phyloP scores from a whole-genome alignment of 2,797 vertebrate species.

The Rhinella marina region DNA sequence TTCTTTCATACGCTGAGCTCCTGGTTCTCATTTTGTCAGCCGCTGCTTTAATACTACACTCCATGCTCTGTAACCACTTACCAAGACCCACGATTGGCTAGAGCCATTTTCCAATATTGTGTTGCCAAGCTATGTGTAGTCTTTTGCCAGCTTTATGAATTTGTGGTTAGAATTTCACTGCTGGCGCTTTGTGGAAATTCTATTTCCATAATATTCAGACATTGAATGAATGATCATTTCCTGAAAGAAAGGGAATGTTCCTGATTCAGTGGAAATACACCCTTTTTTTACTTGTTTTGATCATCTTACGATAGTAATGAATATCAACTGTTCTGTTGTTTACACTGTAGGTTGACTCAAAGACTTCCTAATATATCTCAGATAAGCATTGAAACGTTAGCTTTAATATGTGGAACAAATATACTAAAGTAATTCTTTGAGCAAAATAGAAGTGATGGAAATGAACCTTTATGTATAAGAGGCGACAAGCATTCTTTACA shows the following conservation, averaged over 20 bases:
- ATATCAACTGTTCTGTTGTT: not conserved
- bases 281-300: constrained; percentile 5
- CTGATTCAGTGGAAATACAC: constrained; percentile 57
- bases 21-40: constrained; percentile 34
- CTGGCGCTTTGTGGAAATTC: constrained; percentile 65
- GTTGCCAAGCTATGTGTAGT: constrained; percentile 39
- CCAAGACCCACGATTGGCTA: constrained; percentile 43
- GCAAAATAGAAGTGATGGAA: not conserved
- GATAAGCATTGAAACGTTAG: not conserved
- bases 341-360: not conserved
- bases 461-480: not conserved
- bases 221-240: constrained; percentile 65
- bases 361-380: not conserved
- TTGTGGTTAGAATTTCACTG: constrained; percentile 52
- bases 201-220: constrained; percentile 68
- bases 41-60: constrained; percentile 34
- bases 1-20: not conserved
- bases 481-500: too few relatives aligned
- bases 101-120: constrained; percentile 39
- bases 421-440: not conserved
- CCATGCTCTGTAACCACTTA: constrained; percentile 37
- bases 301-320: not conserved
- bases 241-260: constrained; percentile 63
- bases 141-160: constrained; percentile 12
- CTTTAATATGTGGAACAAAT: not conserved